Conservation (phyloP, 2,888 invertebrate genomes). For the Choristoneura rosaceana region DNA sequence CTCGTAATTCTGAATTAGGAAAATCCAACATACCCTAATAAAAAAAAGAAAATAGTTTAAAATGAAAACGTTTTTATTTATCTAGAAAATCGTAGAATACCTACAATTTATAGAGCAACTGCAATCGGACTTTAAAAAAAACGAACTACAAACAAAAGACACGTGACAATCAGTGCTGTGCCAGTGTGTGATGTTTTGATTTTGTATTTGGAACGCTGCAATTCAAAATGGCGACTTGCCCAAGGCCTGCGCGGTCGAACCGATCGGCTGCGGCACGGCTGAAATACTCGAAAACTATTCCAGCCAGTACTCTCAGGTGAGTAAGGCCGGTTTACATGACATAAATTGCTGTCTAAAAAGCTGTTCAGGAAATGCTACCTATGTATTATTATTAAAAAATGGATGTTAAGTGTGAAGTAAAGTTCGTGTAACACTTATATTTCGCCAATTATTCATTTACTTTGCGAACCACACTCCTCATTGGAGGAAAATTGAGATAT, state of each 20-base stretch:
- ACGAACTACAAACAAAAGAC: slow-evolving; percentile 20
- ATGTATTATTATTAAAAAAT: no score
- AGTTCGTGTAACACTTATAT: no score
- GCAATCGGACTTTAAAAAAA: slow-evolving; percentile 2
- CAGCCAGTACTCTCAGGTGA: slow-evolving; percentile 75
- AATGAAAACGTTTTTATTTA: slow-evolving; percentile 1
- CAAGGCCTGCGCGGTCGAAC: slow-evolving; percentile 68
- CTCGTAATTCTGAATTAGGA: no score
- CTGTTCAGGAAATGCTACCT: neutral
- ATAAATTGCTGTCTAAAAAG: no score
- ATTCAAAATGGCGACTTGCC: slow-evolving; percentile 73
- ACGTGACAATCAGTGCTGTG: slow-evolving; percentile 2
- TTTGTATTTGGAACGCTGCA: slow-evolving; percentile 37
- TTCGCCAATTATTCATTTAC: no score
- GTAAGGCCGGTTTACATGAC: neutral
- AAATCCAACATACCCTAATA: no score
- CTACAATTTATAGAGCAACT: slow-evolving; percentile 36
- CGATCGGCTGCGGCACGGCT: slow-evolving; percentile 71
- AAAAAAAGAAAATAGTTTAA: no score
- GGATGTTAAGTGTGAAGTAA: no score
- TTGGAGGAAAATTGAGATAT: no score
- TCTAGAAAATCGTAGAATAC: slow-evolving; percentile 37
- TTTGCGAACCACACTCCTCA: no score
- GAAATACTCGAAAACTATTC: slow-evolving; percentile 78
- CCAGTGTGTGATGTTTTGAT: slow-evolving; percentile 43